A percentile compares a stretch with the other conserved stretches of the same genome.
Conservation (phyloP, 2,113 vertebrate genomes). For the Pheucticus melanocephalus region DNA sequence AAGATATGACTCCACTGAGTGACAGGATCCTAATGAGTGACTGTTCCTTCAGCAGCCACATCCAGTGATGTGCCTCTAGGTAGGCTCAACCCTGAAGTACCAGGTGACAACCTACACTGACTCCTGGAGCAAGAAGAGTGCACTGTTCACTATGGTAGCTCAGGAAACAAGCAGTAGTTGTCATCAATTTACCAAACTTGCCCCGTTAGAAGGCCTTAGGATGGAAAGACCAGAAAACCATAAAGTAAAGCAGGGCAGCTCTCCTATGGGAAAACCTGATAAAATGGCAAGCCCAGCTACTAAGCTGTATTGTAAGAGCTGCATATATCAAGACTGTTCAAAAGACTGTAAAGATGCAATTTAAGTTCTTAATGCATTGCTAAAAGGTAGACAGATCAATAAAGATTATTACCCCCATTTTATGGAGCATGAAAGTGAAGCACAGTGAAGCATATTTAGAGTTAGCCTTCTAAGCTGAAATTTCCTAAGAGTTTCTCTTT, state of each 20-base stretch:
- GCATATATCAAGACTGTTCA: neutral
- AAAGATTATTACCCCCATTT: constrained; percentile 5
- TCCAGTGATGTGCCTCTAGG: neutral
- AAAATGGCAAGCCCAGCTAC: neutral
- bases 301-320: neutral
- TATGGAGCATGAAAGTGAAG: neutral
- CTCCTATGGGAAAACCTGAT: neutral
- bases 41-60: neutral
- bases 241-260: neutral
- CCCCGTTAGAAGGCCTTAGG: neutral
- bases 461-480: neutral
- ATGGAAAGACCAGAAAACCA: neutral
- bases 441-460: neutral
- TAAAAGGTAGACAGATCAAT: constrained; percentile 21
- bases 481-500: neutral
- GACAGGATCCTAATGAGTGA: neutral
- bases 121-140: neutral
- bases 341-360: neutral
- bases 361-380: constrained; percentile 9
- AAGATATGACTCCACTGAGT: neutral
- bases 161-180: neutral
- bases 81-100: neutral
- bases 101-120: neutral
- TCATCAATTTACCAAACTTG: neutral
- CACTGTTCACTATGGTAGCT: neutral